These are phyloP conservation scores for Macaca mulatta DNA, from an alignment of 2,113 vertebrate species.

Conservation along the genomic window DNA sequence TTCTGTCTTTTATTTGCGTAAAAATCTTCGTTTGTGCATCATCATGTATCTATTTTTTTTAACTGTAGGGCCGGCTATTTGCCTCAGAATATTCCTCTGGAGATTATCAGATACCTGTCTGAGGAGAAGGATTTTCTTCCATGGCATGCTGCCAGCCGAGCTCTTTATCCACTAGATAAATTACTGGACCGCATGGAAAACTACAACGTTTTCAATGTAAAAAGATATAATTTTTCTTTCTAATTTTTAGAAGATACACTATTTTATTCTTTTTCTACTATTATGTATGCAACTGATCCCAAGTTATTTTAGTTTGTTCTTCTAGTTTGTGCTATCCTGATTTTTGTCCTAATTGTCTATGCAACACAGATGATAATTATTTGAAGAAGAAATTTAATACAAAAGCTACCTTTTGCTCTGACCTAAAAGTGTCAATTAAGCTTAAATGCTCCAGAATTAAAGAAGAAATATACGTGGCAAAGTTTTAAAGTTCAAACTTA, in stretches of 20 bases:
- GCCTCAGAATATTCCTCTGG: conserved; percentile 95
- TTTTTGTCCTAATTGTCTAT: conserved; percentile 70
- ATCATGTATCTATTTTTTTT: conserved; percentile 70
- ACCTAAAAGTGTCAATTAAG: conserved; percentile 74
- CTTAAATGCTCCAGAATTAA: conserved; percentile 71
- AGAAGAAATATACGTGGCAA: conserved; percentile 52
- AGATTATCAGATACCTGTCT: conserved; percentile 95
- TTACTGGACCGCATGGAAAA: conserved; percentile 96
- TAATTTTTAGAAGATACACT: conserved; percentile 56
- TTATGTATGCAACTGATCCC: conserved; percentile 27
- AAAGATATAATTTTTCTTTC: conserved; percentile 71
- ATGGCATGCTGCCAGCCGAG: conserved; percentile 96
- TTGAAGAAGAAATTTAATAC: conserved; percentile 63
- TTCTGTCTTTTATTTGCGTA: conserved; percentile 72
- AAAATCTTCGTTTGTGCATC: conserved; percentile 63
- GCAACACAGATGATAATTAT: conserved; percentile 65
- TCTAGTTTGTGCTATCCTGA: conserved; percentile 67
- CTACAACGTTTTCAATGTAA: conserved; percentile 97
- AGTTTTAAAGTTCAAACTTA: conserved; percentile 66
- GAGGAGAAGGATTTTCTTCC: conserved; percentile 97
- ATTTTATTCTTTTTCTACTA: conserved; percentile 52
- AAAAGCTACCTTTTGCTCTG: conserved; percentile 60
- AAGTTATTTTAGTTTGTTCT: conserved; percentile 60
- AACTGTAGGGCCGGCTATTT: conserved; percentile 94
- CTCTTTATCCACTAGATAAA: conserved; percentile 97